Conservation (phyloP, 2,888 invertebrate genomes). For the Enoplolaimus lenunculus region DNA sequence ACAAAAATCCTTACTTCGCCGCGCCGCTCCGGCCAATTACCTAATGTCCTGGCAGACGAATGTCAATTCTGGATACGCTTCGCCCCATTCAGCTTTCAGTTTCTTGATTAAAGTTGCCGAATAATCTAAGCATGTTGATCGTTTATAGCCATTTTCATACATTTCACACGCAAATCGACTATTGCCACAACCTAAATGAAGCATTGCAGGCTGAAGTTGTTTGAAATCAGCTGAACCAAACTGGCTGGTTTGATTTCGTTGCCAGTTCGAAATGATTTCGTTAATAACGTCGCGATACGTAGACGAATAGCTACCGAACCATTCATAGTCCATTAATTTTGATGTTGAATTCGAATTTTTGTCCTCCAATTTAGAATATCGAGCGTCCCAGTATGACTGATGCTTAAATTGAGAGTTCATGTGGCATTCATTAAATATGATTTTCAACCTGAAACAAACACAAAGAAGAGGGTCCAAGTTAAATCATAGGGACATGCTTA, state of each 20-base stretch:
- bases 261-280: too few relatives aligned
- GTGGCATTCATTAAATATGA: too few relatives aligned
- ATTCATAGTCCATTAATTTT: not conserved
- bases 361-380: too few relatives aligned
- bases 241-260: not conserved
- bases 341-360: not conserved
- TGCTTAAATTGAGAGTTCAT: too few relatives aligned
- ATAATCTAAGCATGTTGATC: not conserved
- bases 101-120: not conserved
- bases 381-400: too few relatives aligned
- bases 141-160: not conserved
- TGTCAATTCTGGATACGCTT: not conserved
- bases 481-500: too few relatives aligned
- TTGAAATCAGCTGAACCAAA: not conserved
- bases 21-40: too few relatives aligned
- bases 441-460: too few relatives aligned
- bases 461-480: too few relatives aligned
- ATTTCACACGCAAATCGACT: not conserved
- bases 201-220: not conserved
- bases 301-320: not conserved
- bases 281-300: not conserved
- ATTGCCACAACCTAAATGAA: slow-evolving; percentile 10
- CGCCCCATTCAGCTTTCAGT: not conserved
- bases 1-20: too few relatives aligned
- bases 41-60: not conserved